These are phyloP conservation scores for Mesocricetus auratus DNA, from an alignment of 2,113 vertebrate genomes.

Conservation along the genomic window DNA sequence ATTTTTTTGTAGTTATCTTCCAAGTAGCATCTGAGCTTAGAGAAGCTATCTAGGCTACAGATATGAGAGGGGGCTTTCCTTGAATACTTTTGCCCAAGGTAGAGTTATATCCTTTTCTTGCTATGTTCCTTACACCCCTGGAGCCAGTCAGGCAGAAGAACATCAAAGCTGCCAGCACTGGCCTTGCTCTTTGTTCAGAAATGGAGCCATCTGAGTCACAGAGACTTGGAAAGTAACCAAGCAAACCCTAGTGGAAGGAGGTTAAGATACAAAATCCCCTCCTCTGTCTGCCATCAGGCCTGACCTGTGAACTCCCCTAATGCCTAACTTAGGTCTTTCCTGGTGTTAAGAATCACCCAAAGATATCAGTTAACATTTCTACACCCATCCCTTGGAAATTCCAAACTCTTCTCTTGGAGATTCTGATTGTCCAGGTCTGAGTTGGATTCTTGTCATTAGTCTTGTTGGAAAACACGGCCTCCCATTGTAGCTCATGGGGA, in stretches of 20 bases:
- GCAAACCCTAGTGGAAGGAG: too few species aligned
- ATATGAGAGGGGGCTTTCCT: not conserved
- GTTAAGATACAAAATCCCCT: accelerated
- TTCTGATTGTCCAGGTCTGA: not conserved
- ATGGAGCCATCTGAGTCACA: not conserved
- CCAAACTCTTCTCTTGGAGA: not conserved
- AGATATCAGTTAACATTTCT: not conserved
- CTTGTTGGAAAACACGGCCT: not conserved
- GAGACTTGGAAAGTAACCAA: too few species aligned
- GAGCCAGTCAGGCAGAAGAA: not conserved
- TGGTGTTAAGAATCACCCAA: not conserved
- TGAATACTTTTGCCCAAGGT: not conserved
- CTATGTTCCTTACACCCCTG: not conserved
- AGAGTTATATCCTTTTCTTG: not conserved
- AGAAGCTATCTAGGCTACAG: not conserved
- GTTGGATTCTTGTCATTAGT: not conserved
- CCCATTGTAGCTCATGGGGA: not conserved
- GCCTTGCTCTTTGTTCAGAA: not conserved
- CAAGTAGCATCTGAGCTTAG: not conserved
- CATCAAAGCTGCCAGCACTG: not conserved
- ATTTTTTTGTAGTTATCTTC: not conserved
- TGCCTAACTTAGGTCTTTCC: not conserved
- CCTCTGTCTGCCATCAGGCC: not conserved
- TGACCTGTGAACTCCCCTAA: not conserved
- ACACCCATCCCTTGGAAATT: not conserved